Evolutionary conservation across 2,888 invertebrate species (phyloP).

Genomic region (Eueremaeus valkanovi): DNA sequence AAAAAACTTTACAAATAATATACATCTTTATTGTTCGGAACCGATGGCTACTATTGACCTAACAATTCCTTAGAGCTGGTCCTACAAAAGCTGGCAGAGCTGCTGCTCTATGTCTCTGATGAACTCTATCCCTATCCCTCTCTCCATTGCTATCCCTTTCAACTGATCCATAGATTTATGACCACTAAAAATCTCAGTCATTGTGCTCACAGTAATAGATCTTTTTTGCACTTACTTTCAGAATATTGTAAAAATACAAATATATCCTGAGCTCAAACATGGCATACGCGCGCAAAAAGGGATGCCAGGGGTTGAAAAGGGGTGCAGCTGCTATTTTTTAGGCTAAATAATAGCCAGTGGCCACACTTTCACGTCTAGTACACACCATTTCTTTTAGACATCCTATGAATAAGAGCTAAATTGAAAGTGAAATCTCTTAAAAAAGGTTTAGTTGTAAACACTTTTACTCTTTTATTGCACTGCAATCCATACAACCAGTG

Average conservation of each 20-base stretch:
- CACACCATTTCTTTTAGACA: not conserved
- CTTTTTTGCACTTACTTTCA: conserved; percentile 6
- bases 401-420: conserved; percentile 1
- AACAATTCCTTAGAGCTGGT: conserved; percentile 21
- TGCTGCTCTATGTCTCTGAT: too few relatives aligned
- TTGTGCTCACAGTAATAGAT: conserved; percentile 12
- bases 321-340: conserved; percentile 35
- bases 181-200: conserved; percentile 24
- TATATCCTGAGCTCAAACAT: conserved; percentile 17
- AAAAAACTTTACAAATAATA: conserved; percentile 11
- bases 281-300: not conserved
- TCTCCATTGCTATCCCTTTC: not conserved
- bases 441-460: conserved; percentile 21
- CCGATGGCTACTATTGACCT: conserved; percentile 20
- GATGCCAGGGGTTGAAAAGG: not conserved
- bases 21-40: not conserved
- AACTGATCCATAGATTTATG: conserved; percentile 21
- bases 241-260: conserved; percentile 3
- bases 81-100: too few relatives aligned
- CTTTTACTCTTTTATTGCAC: conserved; percentile 26
- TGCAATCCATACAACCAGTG: conserved; percentile 14
- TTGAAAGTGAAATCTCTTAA: conserved; percentile 24
- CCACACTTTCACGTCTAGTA: conserved; percentile 25
- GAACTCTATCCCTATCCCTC: conserved; percentile 13
- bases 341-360: conserved; percentile 32